Conservation (phyloP, 2,797 vertebrate species). For the Falco columbarius region DNA sequence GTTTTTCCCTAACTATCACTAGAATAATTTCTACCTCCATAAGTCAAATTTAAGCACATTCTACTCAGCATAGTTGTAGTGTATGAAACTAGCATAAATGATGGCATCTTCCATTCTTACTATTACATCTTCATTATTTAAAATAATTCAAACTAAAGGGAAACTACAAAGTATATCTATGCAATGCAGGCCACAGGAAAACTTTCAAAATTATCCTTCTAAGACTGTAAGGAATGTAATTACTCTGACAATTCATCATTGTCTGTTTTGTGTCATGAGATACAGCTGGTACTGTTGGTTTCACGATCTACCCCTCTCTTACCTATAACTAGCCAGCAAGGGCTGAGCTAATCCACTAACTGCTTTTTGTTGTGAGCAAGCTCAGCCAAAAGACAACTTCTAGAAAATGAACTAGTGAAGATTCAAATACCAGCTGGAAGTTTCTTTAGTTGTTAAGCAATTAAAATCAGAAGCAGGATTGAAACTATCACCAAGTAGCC, state of each 20-base stretch:
- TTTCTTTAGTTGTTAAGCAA: not conserved
- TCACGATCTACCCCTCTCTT: not conserved
- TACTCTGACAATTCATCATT: not conserved
- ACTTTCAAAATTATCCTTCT: not conserved
- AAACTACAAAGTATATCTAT: not conserved
- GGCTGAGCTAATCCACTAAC: not conserved
- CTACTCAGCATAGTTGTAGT: not conserved
- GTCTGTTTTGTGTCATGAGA: not conserved
- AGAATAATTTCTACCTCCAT: not conserved
- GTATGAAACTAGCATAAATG: not conserved
- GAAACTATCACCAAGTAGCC: not conserved
- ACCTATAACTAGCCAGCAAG: not conserved
- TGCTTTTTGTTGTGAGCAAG: not conserved
- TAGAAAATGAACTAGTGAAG: not conserved
- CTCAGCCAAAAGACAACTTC: not conserved
- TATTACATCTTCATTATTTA: not conserved
- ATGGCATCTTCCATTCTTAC: not conserved
- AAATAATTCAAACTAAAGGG: conserved; percentile 12
- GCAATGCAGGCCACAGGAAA: not conserved
- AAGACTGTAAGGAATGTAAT: not conserved
- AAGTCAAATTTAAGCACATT: not conserved
- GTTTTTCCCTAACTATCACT: not conserved
- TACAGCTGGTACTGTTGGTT: not conserved
- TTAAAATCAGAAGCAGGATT: not conserved
- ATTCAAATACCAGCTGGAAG: not conserved